Conservation (phyloP, 2,888 invertebrate species). For the Embidobia sp. region DNA sequence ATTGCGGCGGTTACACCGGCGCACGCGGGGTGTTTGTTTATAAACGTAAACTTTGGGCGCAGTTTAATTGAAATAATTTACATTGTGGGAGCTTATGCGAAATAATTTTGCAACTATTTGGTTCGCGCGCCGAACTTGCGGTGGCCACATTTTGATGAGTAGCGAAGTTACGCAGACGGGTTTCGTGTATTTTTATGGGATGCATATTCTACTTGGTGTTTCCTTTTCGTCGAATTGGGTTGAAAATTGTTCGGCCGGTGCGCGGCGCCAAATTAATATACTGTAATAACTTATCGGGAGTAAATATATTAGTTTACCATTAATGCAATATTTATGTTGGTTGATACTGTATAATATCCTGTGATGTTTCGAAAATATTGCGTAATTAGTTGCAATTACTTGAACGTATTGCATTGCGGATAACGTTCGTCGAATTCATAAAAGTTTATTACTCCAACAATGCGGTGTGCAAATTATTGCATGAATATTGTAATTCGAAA, state of each 20-base stretch:
- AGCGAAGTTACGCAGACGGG: not conserved
- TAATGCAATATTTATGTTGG: not conserved
- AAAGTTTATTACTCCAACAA: not conserved
- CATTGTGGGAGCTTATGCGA: slow-evolving; percentile 6
- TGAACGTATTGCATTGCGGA: not conserved
- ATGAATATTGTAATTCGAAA: no score
- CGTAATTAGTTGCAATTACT: not conserved
- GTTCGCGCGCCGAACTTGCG: slow-evolving; percentile 8
- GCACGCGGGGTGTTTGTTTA: slow-evolving; percentile 25
- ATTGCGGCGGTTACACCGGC: not conserved
- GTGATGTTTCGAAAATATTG: not conserved
- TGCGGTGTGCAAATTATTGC: no score
- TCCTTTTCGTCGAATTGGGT: slow-evolving; percentile 6
- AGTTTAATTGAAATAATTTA: slow-evolving; percentile 41
- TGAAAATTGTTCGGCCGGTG: not conserved
- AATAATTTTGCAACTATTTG: slow-evolving; percentile 38
- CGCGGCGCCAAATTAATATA: slow-evolving; percentile 3
- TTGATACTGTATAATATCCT: slow-evolving; percentile 5
- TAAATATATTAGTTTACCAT: slow-evolving; percentile 20
- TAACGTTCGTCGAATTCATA: not conserved
- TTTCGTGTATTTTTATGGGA: not conserved
- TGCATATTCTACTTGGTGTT: slow-evolving; percentile 5
- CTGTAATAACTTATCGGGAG: slow-evolving; percentile 3
- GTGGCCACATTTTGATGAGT: slow-evolving; percentile 12
- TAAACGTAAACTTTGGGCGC: slow-evolving; percentile 23